These are phyloP conservation scores for Drosophila parabipectinata DNA, from an alignment of 1,140 invertebrate genomes.

Conservation along the genomic window DNA sequence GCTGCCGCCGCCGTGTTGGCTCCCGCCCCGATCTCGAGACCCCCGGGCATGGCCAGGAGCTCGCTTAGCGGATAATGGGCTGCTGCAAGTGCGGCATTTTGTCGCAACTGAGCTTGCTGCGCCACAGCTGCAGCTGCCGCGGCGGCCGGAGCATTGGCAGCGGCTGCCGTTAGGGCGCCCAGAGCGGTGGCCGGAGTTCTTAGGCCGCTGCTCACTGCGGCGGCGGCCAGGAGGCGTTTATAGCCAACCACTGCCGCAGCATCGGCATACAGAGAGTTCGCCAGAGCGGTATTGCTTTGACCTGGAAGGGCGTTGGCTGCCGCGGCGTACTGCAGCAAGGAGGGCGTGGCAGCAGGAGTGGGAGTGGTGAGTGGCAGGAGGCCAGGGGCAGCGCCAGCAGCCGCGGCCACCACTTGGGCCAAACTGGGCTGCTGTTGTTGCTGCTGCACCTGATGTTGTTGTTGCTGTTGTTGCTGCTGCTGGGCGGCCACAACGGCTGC, in stretches of 20 bases:
- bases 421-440: conserved; percentile 62
- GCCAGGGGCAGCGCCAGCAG: conserved; percentile 77
- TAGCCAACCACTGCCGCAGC: conserved; percentile 80
- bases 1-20: conserved; percentile 70
- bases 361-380: conserved; percentile 55
- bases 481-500: conserved; percentile 84
- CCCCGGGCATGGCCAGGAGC: conserved; percentile 87
- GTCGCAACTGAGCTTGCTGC: conserved; percentile 65
- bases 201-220: conserved; percentile 68
- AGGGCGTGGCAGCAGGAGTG: conserved; percentile 44
- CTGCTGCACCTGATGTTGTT: conserved; percentile 75
- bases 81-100: conserved; percentile 84
- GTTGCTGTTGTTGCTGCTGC: conserved; percentile 64
- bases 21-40: conserved; percentile 85
- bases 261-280: conserved; percentile 74
- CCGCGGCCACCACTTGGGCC: conserved; percentile 78
- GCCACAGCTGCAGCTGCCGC: conserved; percentile 65
- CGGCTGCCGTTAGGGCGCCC: conserved; percentile 75
- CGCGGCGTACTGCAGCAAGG: conserved; percentile 77
- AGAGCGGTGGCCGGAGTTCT: conserved; percentile 50
- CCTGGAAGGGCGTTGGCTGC: conserved; percentile 55
- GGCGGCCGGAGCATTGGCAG: conserved; percentile 60
- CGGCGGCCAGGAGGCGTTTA: conserved; percentile 79
- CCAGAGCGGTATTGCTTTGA: conserved; percentile 66
- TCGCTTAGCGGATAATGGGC: conserved; percentile 88